Evolutionary conservation across 2,888 invertebrate genomes (phyloP).

Genomic region (Pristionchus exspectatus): DNA sequence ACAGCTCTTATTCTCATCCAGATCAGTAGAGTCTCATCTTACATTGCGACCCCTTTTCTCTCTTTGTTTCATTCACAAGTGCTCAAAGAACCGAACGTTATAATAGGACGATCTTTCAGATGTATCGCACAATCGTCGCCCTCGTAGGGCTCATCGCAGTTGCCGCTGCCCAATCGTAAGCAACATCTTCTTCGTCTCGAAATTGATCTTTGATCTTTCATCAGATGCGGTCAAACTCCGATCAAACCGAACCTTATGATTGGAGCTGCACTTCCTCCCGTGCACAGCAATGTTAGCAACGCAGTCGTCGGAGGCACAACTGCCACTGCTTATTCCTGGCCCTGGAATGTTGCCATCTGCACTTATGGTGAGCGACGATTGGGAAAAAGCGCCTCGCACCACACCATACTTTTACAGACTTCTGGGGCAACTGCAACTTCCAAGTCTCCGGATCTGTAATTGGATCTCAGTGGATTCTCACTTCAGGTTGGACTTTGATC

Average conservation of each 20-base stretch:
- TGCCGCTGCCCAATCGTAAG: background rate
- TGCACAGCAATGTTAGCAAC: background rate
- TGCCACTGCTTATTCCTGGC: constrained; percentile 42
- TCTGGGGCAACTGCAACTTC: constrained; percentile 41
- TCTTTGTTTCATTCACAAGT: background rate
- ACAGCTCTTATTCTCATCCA: background rate
- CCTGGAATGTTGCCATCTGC: constrained; percentile 44
- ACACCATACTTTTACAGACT: constrained; percentile 18
- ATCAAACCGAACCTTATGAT: constrained; percentile 36
- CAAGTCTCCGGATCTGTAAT: constrained; percentile 20
- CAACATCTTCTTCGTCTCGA: background rate
- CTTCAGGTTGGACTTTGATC: constrained; percentile 49
- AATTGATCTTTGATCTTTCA: background rate
- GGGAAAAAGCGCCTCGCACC: background rate
- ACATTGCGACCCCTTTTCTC: background rate
- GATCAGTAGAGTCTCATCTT: background rate
- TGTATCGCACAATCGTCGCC: background rate
- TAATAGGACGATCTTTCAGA: background rate
- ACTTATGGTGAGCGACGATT: constrained; percentile 33
- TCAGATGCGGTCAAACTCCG: constrained; percentile 49
- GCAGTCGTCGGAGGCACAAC: constrained; percentile 25
- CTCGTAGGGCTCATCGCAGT: constrained; percentile 18
- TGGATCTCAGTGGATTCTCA: constrained; percentile 35
- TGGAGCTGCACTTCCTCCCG: background rate
- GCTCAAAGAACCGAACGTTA: too few species aligned